Conservation (phyloP, 2,797 vertebrate genomes). For the Coilia nasus region DNA sequence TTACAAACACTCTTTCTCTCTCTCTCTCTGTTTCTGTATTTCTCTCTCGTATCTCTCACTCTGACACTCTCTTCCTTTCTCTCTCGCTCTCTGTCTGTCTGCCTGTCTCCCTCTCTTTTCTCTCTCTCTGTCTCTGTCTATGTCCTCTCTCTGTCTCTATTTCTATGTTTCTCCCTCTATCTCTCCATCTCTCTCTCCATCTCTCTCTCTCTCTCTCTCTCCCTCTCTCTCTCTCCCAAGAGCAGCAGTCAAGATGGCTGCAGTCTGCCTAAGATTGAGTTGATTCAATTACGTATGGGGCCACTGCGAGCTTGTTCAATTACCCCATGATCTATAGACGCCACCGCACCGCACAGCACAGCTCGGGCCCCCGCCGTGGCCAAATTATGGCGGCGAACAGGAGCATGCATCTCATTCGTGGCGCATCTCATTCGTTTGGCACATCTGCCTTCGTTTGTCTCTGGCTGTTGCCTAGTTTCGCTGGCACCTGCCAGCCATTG, state of each 20-base stretch:
- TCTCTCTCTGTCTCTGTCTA: too few species aligned
- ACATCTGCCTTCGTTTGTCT: constrained; percentile 71
- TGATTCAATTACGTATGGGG: background rate
- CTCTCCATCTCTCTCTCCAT: background rate
- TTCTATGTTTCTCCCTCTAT: background rate
- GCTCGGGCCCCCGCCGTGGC: constrained; percentile 31
- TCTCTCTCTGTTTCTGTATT: background rate
- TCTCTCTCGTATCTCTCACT: too few species aligned
- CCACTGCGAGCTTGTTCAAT: constrained; percentile 45
- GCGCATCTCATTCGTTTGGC: constrained; percentile 58
- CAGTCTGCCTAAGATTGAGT: background rate
- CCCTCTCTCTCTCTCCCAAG: background rate
- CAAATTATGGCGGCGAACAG: constrained; percentile 69
- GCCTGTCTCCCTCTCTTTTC: too few species aligned
- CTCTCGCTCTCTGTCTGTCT: background rate
- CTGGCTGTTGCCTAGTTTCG: constrained; percentile 45
- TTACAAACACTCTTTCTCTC: background rate
- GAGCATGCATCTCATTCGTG: constrained; percentile 72
- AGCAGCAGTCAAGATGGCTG: background rate
- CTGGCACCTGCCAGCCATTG: background rate
- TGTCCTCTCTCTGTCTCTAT: too few species aligned
- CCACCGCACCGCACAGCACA: too few species aligned
- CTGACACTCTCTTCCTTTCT: too few species aligned
- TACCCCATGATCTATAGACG: constrained; percentile 69
- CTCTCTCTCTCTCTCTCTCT: background rate